These are phyloP conservation scores for Rhagonycha lutea DNA, from an alignment of 2,888 invertebrate genomes.

Conservation along the genomic window DNA sequence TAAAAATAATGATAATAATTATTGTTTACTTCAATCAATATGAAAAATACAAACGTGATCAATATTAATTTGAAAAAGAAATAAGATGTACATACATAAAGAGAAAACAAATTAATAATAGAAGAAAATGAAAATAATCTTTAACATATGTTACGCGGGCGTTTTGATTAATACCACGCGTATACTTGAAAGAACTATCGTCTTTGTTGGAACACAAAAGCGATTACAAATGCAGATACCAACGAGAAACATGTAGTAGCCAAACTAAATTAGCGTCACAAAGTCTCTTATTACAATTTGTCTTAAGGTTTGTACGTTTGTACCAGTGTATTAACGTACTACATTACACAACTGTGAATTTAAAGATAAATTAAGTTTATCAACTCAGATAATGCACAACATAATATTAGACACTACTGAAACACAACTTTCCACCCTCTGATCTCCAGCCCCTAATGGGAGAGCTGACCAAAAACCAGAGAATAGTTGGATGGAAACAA, in stretches of 20 bases:
- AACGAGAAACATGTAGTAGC: slow-evolving; percentile 16
- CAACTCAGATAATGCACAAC: neutral
- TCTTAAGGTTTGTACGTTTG: slow-evolving; percentile 4
- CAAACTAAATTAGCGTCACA: slow-evolving; percentile 17
- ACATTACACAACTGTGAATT: neutral
- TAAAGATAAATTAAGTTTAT: neutral
- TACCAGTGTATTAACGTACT: neutral
- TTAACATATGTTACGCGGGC: slow-evolving; percentile 22
- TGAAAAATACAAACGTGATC: neutral
- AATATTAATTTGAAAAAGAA: neutral
- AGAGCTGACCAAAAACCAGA: no score
- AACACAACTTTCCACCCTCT: no score
- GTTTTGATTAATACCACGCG: slow-evolving; percentile 27
- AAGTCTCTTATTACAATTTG: slow-evolving; percentile 14
- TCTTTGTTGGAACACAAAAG: slow-evolving; percentile 24
- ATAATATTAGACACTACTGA: neutral
- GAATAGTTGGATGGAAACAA: no score
- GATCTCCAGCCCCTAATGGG: no score
- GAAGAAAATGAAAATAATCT: slow-evolving; percentile 13
- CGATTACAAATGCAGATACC: slow-evolving; percentile 12
- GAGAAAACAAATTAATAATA: slow-evolving; percentile 18
- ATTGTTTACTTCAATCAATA: neutral
- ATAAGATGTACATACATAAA: neutral
- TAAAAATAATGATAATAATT: neutral
- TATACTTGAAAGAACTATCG: slow-evolving; percentile 17